Base-by-base conservation (phyloP, 2,797 vertebrate genomes). In the Schizopygopsis malacanthus region DNA sequence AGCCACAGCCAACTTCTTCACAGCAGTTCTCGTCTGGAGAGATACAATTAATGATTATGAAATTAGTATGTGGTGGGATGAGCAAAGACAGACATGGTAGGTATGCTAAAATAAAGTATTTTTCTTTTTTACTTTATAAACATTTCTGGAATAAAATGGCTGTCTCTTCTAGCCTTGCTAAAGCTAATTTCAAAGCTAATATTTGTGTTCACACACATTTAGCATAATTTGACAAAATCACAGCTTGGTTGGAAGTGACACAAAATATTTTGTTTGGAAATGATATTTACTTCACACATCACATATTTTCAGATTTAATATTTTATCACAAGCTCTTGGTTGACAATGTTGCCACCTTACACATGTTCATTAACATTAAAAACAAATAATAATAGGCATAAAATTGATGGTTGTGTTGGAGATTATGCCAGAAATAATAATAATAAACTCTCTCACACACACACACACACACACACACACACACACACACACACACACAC, bases 1-100 rank as follows among this genome's bases (percentile, higher is more conserved):
- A 20, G 98, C 97, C 87, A 99, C 98, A 0, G 98, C 98, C 91
- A 99, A 89, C 93, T 99, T 99, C 95, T 95, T 98, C 90, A 99
- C 94, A 0, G 96, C 97, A 87, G 97, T 99, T 88, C 98, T 96
- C 1, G 95, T 97, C 98, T 99, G 94, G 0, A 76, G 6, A 63
- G 15, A n/a, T 12, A 1, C 65, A 83, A 79, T 9, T 6, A 16
- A 70, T 69, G n/a, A 82, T 59, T 54, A 82, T 77, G 15, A 77
- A 70, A 81, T 70, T 22, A 39, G 45, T 22, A 67, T 13, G 43
- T 54, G 9, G 25, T 75, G 47, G 43, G 45, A 9, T 52, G 25
- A 75, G 72, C 28, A 15, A 50, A 28, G 8, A 67, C 33, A 67
- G 39, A 71, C 11, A 71, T 6, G 4, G 20, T 70, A 20, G 67